Conservation (phyloP, 2,113 vertebrate genomes). For the Dicaeum eximium region DNA sequence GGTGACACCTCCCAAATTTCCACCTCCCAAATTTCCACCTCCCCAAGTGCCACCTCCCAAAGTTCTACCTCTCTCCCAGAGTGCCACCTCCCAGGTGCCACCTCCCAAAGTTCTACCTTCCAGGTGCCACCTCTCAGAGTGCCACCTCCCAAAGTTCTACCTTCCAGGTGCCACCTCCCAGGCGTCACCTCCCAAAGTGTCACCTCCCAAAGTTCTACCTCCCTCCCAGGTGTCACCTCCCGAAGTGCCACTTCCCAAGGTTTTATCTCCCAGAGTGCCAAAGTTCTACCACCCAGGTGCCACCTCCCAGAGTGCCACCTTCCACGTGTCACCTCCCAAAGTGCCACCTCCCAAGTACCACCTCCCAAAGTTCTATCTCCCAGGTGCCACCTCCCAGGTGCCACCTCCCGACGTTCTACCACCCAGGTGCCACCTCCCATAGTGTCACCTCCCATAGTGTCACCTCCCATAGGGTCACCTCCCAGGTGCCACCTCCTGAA, state of each 20-base stretch:
- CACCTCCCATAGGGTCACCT: neutral
- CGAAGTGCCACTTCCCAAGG: neutral
- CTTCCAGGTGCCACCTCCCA: too few relatives aligned
- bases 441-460: neutral
- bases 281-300: rapidly evolving
- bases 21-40: neutral
- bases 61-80: too few relatives aligned
- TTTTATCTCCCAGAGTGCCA: neutral
- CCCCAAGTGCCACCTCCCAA: neutral
- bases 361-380: too few relatives aligned
- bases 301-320: neutral
- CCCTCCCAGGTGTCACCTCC: neutral
- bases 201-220: too few relatives aligned
- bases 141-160: too few relatives aligned
- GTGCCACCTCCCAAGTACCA: too few relatives aligned
- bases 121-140: neutral
- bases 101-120: neutral
- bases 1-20: too few relatives aligned
- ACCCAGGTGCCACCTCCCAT: neutral
- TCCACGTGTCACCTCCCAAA: too few relatives aligned
- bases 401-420: neutral
- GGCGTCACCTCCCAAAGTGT: too few relatives aligned
- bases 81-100: rapidly evolving
- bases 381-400: neutral
- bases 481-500: too few relatives aligned